Evolutionary conservation across 1,140 invertebrate genomes (phyloP).

Genomic region (Littorina saxatilis): DNA sequence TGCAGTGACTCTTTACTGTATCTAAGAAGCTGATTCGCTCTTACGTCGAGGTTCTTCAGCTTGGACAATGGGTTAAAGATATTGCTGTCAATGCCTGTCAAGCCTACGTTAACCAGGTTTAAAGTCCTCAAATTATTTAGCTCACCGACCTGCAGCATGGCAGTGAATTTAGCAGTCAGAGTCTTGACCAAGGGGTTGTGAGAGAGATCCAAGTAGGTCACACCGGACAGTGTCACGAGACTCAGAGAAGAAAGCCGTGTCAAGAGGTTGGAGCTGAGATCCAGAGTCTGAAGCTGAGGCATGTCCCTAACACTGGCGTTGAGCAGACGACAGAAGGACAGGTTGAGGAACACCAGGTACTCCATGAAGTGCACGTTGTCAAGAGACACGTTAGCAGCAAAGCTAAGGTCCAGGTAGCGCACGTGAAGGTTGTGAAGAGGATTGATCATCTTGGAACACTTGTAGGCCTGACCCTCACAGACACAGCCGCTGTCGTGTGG

Average conservation of each 20-base stretch:
- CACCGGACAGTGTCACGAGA: background rate
- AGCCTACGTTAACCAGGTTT: too few species aligned
- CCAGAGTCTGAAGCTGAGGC: conserved; percentile 17
- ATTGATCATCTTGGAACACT: background rate
- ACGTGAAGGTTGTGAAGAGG: background rate
- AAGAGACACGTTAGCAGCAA: background rate
- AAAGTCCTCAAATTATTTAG: too few species aligned
- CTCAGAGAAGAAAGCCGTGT: background rate
- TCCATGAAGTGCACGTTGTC: background rate
- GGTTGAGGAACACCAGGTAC: conserved; percentile 34
- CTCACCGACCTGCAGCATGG: too few species aligned
- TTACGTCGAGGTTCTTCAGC: too few species aligned
- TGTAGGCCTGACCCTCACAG: conserved; percentile 24
- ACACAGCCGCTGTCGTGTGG: conserved; percentile 20
- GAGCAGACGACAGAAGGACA: conserved; percentile 10
- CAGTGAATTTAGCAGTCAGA: too few species aligned
- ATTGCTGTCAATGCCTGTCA: too few species aligned
- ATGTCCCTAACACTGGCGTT: background rate
- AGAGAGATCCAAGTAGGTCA: background rate
- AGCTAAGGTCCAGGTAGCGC: conserved; percentile 18
- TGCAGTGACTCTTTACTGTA: too few species aligned
- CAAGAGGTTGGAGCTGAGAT: conserved; percentile 22
- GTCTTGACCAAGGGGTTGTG: background rate
- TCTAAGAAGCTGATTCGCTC: too few species aligned
- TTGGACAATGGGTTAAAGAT: too few species aligned